Conservation (phyloP, 2,113 vertebrate species). For the Anolis carolinensis region DNA sequence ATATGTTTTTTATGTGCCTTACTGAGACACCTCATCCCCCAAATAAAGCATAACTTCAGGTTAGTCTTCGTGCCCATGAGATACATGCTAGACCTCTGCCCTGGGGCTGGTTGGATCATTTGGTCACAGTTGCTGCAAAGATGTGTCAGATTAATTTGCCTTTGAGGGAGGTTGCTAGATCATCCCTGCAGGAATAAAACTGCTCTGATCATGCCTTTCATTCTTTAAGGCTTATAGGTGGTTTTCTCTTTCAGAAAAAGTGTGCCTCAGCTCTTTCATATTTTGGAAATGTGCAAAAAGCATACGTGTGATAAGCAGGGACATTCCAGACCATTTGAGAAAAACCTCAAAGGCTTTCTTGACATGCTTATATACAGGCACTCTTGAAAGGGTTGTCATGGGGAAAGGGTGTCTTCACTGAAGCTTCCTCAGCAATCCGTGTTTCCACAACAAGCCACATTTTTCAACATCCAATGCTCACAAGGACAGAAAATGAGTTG, state of each 20-base stretch:
- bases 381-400: no score
- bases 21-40: neutral
- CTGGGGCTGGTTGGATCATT: neutral
- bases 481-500: no score
- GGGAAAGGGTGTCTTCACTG: no score
- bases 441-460: no score
- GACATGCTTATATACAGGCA: no score
- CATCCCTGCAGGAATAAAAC: neutral
- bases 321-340: neutral
- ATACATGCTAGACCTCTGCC: neutral
- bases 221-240: neutral
- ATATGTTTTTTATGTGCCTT: fast-evolving
- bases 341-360: neutral
- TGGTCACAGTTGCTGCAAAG: neutral
- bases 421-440: no score
- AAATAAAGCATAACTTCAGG: neutral
- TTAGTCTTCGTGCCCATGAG: neutral
- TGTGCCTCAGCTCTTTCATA: neutral
- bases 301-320: no score
- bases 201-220: neutral
- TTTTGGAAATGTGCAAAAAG: neutral
- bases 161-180: neutral
- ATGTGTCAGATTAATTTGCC: neutral
- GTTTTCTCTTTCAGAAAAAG: neutral
- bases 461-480: no score